Evolutionary conservation across 2,888 invertebrate species (phyloP).

Genomic region (Luperina nickerlii): DNA sequence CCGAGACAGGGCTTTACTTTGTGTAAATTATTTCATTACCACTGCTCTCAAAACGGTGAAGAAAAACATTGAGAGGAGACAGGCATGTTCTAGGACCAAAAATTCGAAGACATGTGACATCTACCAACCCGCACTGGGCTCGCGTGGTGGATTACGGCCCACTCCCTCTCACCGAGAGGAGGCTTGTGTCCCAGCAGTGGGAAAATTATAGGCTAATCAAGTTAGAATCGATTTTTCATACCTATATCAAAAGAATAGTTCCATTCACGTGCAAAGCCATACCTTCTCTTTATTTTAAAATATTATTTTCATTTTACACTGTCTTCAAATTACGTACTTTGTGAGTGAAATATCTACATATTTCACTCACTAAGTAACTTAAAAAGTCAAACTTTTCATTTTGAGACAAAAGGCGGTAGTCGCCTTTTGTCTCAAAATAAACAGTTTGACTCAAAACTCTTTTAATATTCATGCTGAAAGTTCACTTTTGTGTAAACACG

Average conservation of each 20-base stretch:
- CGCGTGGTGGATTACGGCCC: neutral
- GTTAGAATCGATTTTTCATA: neutral
- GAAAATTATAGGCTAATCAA: neutral
- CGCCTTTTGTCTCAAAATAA: constrained; percentile 16
- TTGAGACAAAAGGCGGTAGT: neutral
- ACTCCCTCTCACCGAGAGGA: neutral
- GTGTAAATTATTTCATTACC: neutral
- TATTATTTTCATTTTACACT: neutral
- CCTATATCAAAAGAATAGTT: neutral
- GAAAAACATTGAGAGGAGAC: neutral
- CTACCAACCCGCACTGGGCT: neutral
- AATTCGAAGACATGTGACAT: neutral
- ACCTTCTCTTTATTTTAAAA: neutral
- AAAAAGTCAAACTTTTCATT: too few relatives aligned
- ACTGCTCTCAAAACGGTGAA: neutral
- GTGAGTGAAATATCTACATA: constrained; percentile 7
- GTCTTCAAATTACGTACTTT: neutral
- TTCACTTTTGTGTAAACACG: constrained; percentile 16
- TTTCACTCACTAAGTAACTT: too few relatives aligned
- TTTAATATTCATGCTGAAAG: constrained; percentile 25
- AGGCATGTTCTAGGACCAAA: neutral
- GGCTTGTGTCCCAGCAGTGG: neutral
- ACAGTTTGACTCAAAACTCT: constrained; percentile 17
- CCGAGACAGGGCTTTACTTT: neutral
- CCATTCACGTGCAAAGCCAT: neutral